These are phyloP conservation scores for Eurytoma californica DNA, from an alignment of 2,888 invertebrate species.

Conservation along the genomic window DNA sequence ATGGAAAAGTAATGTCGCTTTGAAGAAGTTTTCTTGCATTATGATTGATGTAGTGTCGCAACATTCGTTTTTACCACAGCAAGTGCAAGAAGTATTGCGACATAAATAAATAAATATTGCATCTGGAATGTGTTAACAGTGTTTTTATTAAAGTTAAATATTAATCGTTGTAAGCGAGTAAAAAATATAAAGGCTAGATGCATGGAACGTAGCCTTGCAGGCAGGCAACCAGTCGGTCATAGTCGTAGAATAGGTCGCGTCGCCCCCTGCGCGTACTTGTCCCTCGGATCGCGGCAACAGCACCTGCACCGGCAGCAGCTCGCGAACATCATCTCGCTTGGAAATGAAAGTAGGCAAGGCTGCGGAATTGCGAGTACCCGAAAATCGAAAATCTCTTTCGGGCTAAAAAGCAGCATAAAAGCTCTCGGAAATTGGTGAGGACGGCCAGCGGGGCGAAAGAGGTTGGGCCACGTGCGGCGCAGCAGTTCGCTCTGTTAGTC, in stretches of 20 bases:
- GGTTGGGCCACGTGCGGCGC: slow-evolving; percentile 46
- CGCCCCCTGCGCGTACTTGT: not conserved
- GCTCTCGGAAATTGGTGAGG: slow-evolving; percentile 22
- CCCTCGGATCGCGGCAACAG: not conserved
- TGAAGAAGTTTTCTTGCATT: not conserved
- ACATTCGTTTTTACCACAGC: too few relatives aligned
- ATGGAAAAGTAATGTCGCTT: not conserved
- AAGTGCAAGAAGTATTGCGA: too few relatives aligned
- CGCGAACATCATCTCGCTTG: too few relatives aligned
- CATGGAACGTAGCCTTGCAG: slow-evolving; percentile 53
- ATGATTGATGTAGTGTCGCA: too few relatives aligned
- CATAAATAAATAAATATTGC: too few relatives aligned
- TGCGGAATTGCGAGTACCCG: too few relatives aligned
- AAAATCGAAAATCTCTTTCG: not conserved
- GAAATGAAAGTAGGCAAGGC: too few relatives aligned
- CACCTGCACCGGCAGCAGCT: too few relatives aligned
- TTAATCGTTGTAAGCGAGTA: too few relatives aligned
- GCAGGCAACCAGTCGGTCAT: slow-evolving; percentile 55
- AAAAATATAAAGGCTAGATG: not conserved
- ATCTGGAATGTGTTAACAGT: too few relatives aligned
- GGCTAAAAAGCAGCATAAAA: slow-evolving; percentile 15
- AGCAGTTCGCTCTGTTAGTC: slow-evolving; percentile 15
- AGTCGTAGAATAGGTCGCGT: slow-evolving; percentile 50
- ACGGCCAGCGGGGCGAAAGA: slow-evolving; percentile 45
- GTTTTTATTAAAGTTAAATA: too few relatives aligned